Evolutionary conservation across 92 coral and sea anemone species (phyloP).

Genomic region (Epizoanthus ramosus): DNA sequence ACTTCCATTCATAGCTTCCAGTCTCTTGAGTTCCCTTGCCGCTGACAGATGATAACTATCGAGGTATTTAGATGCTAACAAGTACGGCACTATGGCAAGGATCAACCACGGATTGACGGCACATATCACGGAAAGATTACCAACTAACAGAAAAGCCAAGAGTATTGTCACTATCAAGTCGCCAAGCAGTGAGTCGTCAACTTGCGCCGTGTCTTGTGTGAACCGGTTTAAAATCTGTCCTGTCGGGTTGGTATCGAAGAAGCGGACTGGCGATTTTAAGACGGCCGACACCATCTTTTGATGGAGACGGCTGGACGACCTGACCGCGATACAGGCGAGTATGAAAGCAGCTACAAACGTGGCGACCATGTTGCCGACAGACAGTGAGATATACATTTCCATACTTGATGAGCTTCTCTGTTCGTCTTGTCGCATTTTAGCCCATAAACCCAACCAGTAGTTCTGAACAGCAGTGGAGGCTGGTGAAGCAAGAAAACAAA

Average conservation of each 20-base stretch:
- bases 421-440: neutral
- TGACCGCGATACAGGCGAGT: neutral
- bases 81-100: neutral
- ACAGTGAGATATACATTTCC: neutral
- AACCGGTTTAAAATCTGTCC: conserved; percentile 3
- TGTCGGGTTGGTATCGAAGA: conserved; percentile 4
- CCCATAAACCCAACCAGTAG: neutral
- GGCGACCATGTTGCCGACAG: neutral
- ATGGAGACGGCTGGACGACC: neutral
- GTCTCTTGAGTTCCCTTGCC: neutral
- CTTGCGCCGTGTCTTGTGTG: neutral
- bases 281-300: neutral
- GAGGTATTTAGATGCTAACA: neutral
- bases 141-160: neutral
- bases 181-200: neutral
- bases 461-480: neutral
- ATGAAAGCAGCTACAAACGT: neutral
- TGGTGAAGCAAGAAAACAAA: neutral
- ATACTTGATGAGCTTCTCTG: neutral
- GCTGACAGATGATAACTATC: neutral
- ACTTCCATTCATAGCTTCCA: neutral
- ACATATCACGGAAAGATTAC: neutral
- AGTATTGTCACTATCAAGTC: neutral
- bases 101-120: neutral
- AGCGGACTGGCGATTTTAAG: neutral